Conservation (phyloP, 1,140 invertebrate species). For the Phocides pigmalion region DNA sequence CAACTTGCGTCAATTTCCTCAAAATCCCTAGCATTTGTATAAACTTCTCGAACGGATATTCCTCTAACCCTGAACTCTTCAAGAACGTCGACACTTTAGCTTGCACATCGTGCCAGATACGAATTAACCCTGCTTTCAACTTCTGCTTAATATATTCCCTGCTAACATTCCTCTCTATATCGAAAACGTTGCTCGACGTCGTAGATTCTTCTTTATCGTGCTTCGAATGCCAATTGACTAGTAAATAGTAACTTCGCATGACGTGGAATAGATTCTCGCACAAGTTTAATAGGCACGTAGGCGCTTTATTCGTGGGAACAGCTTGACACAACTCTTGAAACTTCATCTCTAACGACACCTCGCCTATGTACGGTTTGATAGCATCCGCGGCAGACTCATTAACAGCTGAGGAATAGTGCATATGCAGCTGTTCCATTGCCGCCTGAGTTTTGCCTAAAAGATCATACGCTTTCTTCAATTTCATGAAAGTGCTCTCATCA, state of each 20-base stretch:
- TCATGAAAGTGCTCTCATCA: constrained; percentile 88
- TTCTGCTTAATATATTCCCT: constrained; percentile 94
- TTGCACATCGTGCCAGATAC: constrained; percentile 97
- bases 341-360: constrained; percentile 87
- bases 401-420: constrained; percentile 97
- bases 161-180: constrained; percentile 88
- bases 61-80: constrained; percentile 89
- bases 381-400: constrained; percentile 94
- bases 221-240: constrained; percentile 91
- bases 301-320: constrained; percentile 90
- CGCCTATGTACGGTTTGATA: constrained; percentile 89
- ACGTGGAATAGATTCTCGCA: constrained; percentile 94
- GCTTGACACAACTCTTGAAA: constrained; percentile 91
- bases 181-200: constrained; percentile 70
- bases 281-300: constrained; percentile 91
- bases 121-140: constrained; percentile 91
- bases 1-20: constrained; percentile 95
- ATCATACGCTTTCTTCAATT: constrained; percentile 93
- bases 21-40: constrained; percentile 94
- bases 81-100: constrained; percentile 94
- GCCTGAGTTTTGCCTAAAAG: constrained; percentile 94
- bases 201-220: constrained; percentile 75
- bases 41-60: constrained; percentile 97
- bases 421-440: constrained; percentile 96
- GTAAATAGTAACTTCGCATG: constrained; percentile 91